A percentile compares a stretch with the other conserved stretches of the same genome.
Evolutionary conservation across 2,888 invertebrate genomes (phyloP).

Genomic region (Mesorhabditis sp.): DNA sequence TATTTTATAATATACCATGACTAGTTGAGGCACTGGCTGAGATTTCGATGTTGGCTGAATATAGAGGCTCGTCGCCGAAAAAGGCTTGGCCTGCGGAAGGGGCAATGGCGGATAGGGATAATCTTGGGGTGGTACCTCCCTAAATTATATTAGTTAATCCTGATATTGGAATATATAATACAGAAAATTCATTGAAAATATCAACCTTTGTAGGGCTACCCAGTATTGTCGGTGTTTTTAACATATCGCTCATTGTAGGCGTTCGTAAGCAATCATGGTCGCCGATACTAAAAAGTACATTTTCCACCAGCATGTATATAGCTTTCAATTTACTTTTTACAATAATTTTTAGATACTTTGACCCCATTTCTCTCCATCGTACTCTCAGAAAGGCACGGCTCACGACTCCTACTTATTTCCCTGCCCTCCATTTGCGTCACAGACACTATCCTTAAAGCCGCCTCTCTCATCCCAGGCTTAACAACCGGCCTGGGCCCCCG

Average conservation of each 20-base stretch:
- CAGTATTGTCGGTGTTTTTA: constrained; percentile 17
- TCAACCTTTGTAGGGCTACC: background rate
- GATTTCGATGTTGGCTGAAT: constrained; percentile 8
- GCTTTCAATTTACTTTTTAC: background rate
- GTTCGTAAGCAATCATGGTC: constrained; percentile 45
- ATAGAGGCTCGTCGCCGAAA: constrained; percentile 37
- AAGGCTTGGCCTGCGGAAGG: constrained; percentile 28
- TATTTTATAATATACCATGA: background rate
- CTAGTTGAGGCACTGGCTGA: background rate
- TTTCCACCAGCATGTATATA: background rate
- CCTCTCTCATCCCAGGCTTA: too few species aligned
- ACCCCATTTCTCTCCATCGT: too few species aligned
- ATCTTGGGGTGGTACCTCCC: constrained; percentile 12
- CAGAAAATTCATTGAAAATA: too few species aligned
- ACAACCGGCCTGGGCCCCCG: too few species aligned
- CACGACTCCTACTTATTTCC: too few species aligned
- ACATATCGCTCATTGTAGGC: constrained; percentile 44
- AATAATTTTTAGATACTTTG: background rate
- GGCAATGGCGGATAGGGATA: constrained; percentile 12
- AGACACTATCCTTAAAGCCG: too few species aligned
- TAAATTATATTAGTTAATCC: background rate
- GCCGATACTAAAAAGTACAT: background rate
- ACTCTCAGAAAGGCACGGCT: too few species aligned
- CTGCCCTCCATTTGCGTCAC: too few species aligned
- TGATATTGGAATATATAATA: too few species aligned